Base-by-base conservation (phyloP, 2,888 invertebrate genomes). In the Scotopteryx bipunctaria region DNA sequence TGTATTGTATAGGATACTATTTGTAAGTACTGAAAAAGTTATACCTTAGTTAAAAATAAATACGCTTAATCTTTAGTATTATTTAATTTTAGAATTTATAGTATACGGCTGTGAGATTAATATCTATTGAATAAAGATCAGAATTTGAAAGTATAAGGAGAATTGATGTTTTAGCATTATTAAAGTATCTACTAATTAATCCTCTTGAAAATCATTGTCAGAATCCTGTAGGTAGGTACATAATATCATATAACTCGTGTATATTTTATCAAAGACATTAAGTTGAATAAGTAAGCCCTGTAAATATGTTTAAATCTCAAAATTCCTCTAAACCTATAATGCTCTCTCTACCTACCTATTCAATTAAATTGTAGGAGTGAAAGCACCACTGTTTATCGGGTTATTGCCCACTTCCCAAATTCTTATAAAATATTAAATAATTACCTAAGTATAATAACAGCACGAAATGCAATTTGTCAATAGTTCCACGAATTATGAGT, bases 51-150 rank as follows among this genome's bases (percentile, higher is more conserved):
- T 25, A 19, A 35, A 35, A 40, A 47, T 53, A 53, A 47, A 47
- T 53, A 53, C 47, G 47, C 43, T 47, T 53, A 40, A 35, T 44
- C 33, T 19, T 44, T 48, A 48, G 47, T 53, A 44, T 33, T 53
- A 38, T 19, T 17, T 37, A 16, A 29, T 25, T 42, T 6, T 40
- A 48, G 36, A 31, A 21, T 35, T 40, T 21, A 38, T 42, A 53
- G 47, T 36, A 48, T 40, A 48, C 40, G 81, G 80, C 81, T 81
- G 79, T 81, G 79, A 78, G 71, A 70, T 68, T 66, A 64, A 64
- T 32, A 23, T n/a, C n/a, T n/a, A n/a, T 31, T 36, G 62, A 71
- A n/a, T 19, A 40, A 40, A 44, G 37, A 44, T 31, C 41, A 37
- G 27, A 42, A 42, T 21, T 42, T 31, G 9, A 32, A 41, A 6